These are phyloP conservation scores for Chloropsis hardwickii DNA, from an alignment of 2,113 vertebrate genomes.

Conservation along the genomic window DNA sequence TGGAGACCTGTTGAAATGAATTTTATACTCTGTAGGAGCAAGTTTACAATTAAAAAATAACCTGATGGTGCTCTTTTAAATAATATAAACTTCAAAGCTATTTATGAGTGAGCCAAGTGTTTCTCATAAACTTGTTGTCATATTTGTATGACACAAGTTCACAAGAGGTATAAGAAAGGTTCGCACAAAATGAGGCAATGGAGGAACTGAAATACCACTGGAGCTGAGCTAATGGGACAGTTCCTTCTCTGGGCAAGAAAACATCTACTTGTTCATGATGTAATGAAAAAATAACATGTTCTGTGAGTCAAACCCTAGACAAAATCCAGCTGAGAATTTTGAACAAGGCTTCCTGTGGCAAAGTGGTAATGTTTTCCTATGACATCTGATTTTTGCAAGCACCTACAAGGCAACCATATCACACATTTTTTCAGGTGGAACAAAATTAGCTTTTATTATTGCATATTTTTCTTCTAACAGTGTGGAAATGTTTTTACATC, in stretches of 20 bases:
- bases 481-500: neutral
- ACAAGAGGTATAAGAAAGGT: neutral
- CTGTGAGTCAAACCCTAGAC: neutral
- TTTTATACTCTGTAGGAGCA: neutral
- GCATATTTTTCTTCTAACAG: neutral
- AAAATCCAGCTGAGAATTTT: neutral
- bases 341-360: neutral
- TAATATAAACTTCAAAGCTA: neutral
- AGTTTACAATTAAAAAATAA: neutral
- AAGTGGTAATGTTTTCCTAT: neutral
- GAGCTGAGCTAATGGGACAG: neutral
- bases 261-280: neutral
- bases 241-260: neutral
- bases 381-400: neutral
- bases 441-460: neutral
- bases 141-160: neutral
- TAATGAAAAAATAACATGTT: neutral
- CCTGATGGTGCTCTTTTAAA: fast-evolving
- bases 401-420: neutral
- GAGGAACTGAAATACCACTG: neutral
- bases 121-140: neutral
- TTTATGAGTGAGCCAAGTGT: neutral
- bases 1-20: neutral
- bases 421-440: fast-evolving
- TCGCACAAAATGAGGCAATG: neutral